Evolutionary conservation across 2,113 vertebrate species (phyloP).

Genomic region (Tylochromis polylepis): DNA sequence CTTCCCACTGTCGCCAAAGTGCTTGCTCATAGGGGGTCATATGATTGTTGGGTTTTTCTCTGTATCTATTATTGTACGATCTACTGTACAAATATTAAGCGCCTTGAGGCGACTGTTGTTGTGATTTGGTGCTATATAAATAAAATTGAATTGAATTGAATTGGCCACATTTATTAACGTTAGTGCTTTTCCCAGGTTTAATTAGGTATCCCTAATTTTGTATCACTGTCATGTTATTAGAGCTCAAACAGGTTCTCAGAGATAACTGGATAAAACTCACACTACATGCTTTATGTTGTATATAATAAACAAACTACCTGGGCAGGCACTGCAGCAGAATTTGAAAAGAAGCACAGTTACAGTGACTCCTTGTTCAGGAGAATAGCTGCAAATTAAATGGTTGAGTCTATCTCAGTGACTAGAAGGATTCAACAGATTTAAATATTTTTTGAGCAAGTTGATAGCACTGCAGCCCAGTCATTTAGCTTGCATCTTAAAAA

Average conservation of each 20-base stretch:
- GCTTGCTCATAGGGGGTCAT: too few species aligned
- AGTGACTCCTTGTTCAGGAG: neutral
- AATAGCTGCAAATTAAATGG: neutral
- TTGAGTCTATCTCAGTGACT: neutral
- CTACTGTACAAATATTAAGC: too few species aligned
- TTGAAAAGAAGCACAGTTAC: neutral
- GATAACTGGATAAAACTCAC: neutral
- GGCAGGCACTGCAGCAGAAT: neutral
- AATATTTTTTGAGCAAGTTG: neutral
- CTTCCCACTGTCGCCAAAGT: too few species aligned
- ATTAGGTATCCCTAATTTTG: neutral
- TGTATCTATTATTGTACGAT: too few species aligned
- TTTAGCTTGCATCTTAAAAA: neutral
- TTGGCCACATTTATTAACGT: neutral
- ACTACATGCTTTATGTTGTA: neutral
- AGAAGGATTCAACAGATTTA: neutral
- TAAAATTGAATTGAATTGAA: too few species aligned
- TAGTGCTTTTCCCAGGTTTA: neutral
- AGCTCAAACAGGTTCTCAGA: neutral
- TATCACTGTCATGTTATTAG: neutral
- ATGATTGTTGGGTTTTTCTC: too few species aligned
- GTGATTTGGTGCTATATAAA: too few species aligned
- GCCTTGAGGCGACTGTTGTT: too few species aligned
- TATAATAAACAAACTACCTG: neutral
- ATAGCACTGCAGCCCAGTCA: neutral